Percentiles rank a stretch among this genome's conserved stretches.
Conservation (phyloP, 2,797 vertebrate genomes). For the Thaleichthys pacificus region DNA sequence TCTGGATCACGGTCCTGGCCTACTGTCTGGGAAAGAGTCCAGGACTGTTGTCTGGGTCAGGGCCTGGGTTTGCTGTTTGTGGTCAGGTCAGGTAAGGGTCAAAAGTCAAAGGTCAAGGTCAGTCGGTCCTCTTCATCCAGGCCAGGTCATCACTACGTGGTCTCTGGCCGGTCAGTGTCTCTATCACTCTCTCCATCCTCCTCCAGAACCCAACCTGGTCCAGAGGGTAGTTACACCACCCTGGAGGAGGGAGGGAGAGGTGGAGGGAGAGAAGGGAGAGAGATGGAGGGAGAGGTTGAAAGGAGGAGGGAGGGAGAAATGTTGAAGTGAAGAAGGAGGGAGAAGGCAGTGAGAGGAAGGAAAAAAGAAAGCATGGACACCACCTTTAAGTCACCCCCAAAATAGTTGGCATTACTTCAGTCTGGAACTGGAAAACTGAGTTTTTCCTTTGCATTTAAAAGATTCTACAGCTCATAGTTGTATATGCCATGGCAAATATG, state of each 20-base stretch:
- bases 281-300: background rate
- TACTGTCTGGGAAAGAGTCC: too few species aligned
- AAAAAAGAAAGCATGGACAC: conserved; percentile 16
- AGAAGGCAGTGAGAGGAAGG: conserved; percentile 5
- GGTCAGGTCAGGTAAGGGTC: background rate
- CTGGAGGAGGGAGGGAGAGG: conserved; percentile 41
- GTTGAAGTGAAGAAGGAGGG: too few species aligned
- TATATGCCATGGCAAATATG: too few species aligned
- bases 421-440: too few species aligned
- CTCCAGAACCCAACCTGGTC: conserved; percentile 78
- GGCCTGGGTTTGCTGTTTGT: too few species aligned
- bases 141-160: conserved; percentile 76
- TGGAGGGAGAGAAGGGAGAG: conserved; percentile 6
- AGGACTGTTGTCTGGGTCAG: background rate
- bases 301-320: too few species aligned
- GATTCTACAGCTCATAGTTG: too few species aligned
- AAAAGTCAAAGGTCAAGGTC: conserved; percentile 24
- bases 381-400: too few species aligned
- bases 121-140: conserved; percentile 76
- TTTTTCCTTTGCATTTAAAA: too few species aligned
- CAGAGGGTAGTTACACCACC: conserved; percentile 79
- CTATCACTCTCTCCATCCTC: conserved; percentile 68
- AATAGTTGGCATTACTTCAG: too few species aligned
- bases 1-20: too few species aligned
- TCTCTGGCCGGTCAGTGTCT: conserved; percentile 66